phyloP scores from a whole-genome alignment of 2,888 invertebrate species.

The Mactromeris polynyma region DNA sequence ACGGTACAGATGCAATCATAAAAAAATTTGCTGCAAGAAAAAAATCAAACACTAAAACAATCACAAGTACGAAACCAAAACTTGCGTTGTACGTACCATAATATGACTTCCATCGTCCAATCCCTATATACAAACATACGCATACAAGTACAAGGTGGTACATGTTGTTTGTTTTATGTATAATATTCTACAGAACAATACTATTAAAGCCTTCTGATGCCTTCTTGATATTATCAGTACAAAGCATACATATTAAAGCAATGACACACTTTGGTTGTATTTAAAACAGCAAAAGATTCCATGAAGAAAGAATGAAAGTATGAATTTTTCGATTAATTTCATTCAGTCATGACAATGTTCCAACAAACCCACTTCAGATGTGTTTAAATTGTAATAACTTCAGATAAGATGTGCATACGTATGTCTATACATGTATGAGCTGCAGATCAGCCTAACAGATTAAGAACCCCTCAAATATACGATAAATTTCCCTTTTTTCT shows the following conservation, averaged over 20 bases:
- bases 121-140: constrained; percentile 47
- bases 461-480: background rate
- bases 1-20: constrained; percentile 27
- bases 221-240: background rate
- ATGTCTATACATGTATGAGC: background rate
- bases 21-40: constrained; percentile 30
- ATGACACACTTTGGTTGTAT: background rate
- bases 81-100: constrained; percentile 61
- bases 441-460: background rate
- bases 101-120: constrained; percentile 52
- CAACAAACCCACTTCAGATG: background rate
- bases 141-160: constrained; percentile 13
- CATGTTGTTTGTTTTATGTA: too few relatives aligned
- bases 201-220: background rate
- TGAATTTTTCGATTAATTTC: background rate
- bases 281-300: background rate
- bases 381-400: background rate
- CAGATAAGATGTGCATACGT: background rate
- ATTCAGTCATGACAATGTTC: background rate
- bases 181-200: background rate
- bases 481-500: background rate
- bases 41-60: constrained; percentile 31
- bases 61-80: constrained; percentile 44
- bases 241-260: background rate
- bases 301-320: background rate